Evolutionary conservation across 1,140 invertebrate genomes (phyloP).

Genomic region (Drosophila lowei): DNA sequence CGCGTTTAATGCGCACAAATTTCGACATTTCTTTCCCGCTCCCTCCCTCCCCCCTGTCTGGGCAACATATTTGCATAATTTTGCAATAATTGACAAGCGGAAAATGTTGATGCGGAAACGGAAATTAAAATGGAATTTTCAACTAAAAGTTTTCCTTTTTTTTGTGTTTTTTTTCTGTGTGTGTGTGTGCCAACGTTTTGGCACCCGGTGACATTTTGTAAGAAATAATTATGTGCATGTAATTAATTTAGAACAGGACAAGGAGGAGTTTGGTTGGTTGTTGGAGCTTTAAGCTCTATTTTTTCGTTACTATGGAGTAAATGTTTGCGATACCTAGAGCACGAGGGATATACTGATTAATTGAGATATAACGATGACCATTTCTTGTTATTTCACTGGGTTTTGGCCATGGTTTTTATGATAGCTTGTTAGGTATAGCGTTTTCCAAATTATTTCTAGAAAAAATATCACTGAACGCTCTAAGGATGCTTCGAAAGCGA

Average conservation of each 20-base stretch:
- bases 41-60: constrained; percentile 10
- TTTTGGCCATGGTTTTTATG: no score
- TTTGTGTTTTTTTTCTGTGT: no score
- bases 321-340: no score
- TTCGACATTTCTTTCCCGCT: constrained; percentile 56
- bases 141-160: constrained; percentile 57
- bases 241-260: constrained; percentile 26
- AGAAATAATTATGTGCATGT: constrained; percentile 49
- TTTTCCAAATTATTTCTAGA: no score
- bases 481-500: no score
- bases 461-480: no score
- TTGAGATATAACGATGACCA: no score
- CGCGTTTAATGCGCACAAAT: constrained; percentile 56
- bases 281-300: no score
- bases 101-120: constrained; percentile 76
- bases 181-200: constrained; percentile 10
- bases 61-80: constrained; percentile 75
- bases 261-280: not conserved
- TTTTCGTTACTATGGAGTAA: no score
- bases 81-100: constrained; percentile 79
- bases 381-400: no score
- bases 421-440: no score
- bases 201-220: constrained; percentile 24
- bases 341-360: no score
- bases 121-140: constrained; percentile 77